A percentile compares a stretch with the other conserved stretches of the same genome.
Conservation (phyloP, 2,113 vertebrate species). For the Deroptyus accipitrinus region DNA sequence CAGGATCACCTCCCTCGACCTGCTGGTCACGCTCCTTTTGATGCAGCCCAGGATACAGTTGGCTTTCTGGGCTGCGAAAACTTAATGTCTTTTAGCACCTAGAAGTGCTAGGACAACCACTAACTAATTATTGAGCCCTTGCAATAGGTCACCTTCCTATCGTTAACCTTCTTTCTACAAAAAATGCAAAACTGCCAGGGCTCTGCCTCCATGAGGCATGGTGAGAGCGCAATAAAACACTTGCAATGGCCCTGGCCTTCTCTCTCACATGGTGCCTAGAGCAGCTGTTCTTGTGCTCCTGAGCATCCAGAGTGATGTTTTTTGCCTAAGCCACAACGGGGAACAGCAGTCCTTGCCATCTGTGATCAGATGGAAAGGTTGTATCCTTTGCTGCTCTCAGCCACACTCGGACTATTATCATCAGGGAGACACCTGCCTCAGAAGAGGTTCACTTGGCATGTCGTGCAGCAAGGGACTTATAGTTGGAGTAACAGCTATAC, state of each 20-base stretch:
- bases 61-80: background rate
- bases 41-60: no score
- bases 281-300: background rate
- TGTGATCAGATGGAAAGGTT: accelerated
- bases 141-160: background rate
- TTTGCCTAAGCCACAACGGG: background rate
- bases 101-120: background rate
- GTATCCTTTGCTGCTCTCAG: background rate
- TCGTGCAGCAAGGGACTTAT: background rate
- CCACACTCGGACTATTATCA: background rate
- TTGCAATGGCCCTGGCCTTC: background rate
- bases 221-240: background rate
- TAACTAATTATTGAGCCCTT: background rate
- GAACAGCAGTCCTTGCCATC: background rate
- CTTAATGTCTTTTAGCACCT: background rate
- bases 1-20: no score
- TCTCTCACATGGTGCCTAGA: background rate
- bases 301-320: background rate
- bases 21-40: no score
- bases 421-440: background rate
- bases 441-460: background rate
- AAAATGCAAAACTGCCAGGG: background rate
- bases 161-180: background rate
- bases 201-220: background rate
- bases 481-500: background rate